Conservation (phyloP, 2,888 invertebrate genomes). For the Coronaproctus castanopsis region DNA sequence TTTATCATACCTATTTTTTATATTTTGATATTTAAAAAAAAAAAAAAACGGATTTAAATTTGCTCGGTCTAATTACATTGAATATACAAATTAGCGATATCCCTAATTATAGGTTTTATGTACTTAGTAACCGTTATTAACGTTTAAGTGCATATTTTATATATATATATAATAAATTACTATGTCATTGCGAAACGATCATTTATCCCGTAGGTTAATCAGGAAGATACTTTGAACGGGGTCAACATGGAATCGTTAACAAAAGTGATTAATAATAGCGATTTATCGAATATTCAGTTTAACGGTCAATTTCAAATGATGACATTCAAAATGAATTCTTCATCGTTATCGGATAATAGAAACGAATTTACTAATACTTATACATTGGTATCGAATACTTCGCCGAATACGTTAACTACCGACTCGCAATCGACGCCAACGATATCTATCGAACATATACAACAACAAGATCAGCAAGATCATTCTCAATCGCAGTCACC, state of each 20-base stretch:
- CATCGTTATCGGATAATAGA: conserved; percentile 1
- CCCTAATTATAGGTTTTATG: no score
- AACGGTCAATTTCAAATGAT: conserved; percentile 1
- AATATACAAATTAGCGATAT: no score
- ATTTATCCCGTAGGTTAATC: conserved; percentile 10
- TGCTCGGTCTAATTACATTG: no score
- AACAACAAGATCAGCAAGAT: background rate
- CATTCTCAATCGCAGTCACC: background rate
- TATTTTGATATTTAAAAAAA: no score
- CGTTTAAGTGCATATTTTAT: background rate
- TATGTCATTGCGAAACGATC: background rate
- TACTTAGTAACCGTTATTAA: no score
- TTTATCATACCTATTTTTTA: no score
- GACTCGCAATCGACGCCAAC: background rate
- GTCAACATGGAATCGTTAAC: conserved; percentile 13
- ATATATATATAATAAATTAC: background rate
- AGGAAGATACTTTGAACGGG: conserved; percentile 10
- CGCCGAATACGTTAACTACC: background rate
- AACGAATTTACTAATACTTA: background rate
- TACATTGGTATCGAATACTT: background rate
- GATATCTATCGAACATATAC: background rate
- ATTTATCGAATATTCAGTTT: conserved; percentile 5
- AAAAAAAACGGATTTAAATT: no score
- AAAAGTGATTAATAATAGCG: conserved; percentile 11
- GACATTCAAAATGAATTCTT: background rate